Evolutionary conservation across 2,797 vertebrate genomes (phyloP).

Genomic region (Nothura maculosa): DNA sequence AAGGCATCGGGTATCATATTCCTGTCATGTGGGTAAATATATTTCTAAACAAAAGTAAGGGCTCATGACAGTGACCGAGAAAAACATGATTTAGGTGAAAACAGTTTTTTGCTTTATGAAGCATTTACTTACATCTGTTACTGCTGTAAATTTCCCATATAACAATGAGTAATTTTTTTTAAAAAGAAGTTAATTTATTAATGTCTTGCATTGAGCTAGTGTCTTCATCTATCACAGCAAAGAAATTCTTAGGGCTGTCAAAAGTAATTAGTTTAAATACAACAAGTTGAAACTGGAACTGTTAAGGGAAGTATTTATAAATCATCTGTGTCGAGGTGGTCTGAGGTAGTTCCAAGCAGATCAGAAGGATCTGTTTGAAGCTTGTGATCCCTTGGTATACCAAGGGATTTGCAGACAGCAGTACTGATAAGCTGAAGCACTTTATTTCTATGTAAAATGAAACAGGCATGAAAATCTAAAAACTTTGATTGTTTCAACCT

Average conservation of each 20-base stretch:
- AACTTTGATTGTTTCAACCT: not conserved
- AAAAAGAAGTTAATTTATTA: not conserved
- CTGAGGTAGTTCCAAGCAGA: not conserved
- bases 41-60: not conserved
- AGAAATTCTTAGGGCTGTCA: not conserved
- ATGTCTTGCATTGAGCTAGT: not conserved
- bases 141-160: not conserved
- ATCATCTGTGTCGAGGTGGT: not conserved
- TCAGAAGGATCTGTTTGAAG: not conserved
- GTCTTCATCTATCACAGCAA: not conserved
- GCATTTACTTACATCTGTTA: constrained; percentile 27
- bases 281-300: not conserved
- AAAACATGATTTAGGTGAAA: not conserved
- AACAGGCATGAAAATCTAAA: not conserved
- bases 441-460: not conserved
- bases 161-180: not conserved
- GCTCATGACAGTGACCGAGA: not conserved
- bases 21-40: not conserved
- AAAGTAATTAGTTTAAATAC: constrained; percentile 14
- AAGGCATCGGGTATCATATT: not conserved
- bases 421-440: not conserved
- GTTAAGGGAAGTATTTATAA: not conserved
- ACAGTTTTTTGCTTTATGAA: constrained; percentile 13
- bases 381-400: accelerated
- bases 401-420: not conserved